A percentile compares a stretch with the other conserved stretches of the same genome.
Conservation (phyloP, 2,888 invertebrate genomes). For the Coelogynopora nodosa region DNA sequence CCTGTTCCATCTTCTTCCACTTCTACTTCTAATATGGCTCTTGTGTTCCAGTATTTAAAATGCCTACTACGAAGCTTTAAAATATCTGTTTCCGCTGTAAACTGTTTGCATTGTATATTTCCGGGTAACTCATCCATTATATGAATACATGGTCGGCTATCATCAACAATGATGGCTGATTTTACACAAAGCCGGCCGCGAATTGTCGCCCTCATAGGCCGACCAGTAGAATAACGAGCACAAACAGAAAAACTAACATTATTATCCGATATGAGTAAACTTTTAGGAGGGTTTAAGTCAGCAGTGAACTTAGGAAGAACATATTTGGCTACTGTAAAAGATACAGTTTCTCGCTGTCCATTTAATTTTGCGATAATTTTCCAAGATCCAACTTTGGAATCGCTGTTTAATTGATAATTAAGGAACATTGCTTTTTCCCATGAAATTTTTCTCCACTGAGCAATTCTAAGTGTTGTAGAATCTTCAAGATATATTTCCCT, state of each 20-base stretch:
- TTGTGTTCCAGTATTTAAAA: background rate
- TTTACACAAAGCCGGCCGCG: background rate
- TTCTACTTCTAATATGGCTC: background rate
- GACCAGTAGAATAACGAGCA: conserved; percentile 37
- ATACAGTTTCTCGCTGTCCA: background rate
- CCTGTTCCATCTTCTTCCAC: conserved; percentile 36
- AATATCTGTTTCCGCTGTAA: background rate
- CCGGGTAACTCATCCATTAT: background rate
- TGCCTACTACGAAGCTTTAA: background rate
- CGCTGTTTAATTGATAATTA: conserved; percentile 13
- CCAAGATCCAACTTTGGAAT: conserved; percentile 34
- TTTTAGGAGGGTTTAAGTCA: conserved; percentile 4
- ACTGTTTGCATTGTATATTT: background rate
- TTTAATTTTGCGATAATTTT: background rate
- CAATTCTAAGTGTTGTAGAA: conserved; percentile 51
- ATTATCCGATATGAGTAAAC: conserved; percentile 21
- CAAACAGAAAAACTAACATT: conserved; percentile 18
- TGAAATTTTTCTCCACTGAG: conserved; percentile 52
- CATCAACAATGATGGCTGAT: background rate
- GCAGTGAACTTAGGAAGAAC: conserved; percentile 38
- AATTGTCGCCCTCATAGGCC: conserved; percentile 7
- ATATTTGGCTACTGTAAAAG: conserved; percentile 37
- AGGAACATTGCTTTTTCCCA: conserved; percentile 47
- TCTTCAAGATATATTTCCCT: conserved; percentile 51
- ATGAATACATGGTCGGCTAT: background rate